Evolutionary conservation across 2,888 invertebrate species (phyloP), one percentile per base, ranked within the genome.

Genomic region (Napeogenes sylphis): DNA sequence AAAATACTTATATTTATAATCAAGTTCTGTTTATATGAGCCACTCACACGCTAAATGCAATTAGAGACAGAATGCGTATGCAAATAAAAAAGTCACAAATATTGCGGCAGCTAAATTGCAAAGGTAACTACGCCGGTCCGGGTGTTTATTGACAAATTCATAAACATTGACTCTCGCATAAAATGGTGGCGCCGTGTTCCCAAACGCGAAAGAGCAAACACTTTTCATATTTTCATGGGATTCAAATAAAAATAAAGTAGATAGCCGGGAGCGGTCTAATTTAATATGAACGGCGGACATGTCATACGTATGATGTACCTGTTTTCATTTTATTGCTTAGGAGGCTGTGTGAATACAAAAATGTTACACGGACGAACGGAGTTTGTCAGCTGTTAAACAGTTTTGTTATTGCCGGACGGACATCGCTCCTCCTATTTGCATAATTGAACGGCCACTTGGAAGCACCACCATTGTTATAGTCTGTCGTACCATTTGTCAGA

Each of bases 391-490:
- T 90, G 89, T 88, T 90, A 87, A 89, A 89, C 87, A 89, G 88
- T 90, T 90, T 86, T 87, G 87, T 90, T 90, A 89, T 89, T 85
- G 85, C 83, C 76, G 84, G 86, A 84, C 84, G 83, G 82, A 83
- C 85, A 85, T 84, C 78, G 85, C 78, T 71, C 82, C 81, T 84
- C 81, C 85, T 85, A 91, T 91, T 91, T 91, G 90, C 91, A 91
- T 91, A 91, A 91, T 91, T 91, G 90, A 91, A 91, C 87, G 87
- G 84, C 84, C 87, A 90, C 89, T 90, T 87, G 83, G 85, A 87
- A 81, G 80, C 84, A 85, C 87, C 85, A 85, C 82, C 90, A 87
- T 90, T 90, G 90, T 90, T 90, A 90, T 87, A 87, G 83, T 89
- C 82, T 84, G 86, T 87, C 90, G 84, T 83, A 80, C 87, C 90